phyloP scores from a whole-genome alignment of 1,140 invertebrate species.

The Meloidogyne floridensis region DNA sequence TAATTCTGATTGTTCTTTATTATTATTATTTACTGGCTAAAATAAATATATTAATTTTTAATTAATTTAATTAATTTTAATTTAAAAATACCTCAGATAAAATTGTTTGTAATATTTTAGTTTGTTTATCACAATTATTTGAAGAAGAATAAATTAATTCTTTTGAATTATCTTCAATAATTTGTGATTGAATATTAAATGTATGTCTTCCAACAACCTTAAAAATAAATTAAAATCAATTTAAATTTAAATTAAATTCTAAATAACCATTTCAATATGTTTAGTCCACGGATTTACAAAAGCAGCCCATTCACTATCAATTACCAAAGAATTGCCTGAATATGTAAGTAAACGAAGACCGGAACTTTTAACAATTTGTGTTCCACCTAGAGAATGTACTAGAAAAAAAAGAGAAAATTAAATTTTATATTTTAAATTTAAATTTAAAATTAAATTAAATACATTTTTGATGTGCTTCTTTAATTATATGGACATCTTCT shows the following conservation, averaged over 20 bases:
- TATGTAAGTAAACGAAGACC: constrained; percentile 57
- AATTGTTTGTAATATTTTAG: neutral
- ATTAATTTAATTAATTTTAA: neutral
- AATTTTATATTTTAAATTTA: neutral
- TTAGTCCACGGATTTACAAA: constrained; percentile 90
- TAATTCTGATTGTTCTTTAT: neutral
- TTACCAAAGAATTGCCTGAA: constrained; percentile 42
- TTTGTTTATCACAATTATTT: neutral
- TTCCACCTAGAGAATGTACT: constrained; percentile 50
- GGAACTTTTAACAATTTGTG: constrained; percentile 50
- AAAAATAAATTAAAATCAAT: neutral
- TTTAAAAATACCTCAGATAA: neutral
- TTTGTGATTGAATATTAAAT: constrained; percentile 67
- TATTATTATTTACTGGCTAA: neutral
- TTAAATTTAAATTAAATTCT: too few species aligned
- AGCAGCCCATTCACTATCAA: constrained; percentile 84
- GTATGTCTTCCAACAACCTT: constrained; percentile 81
- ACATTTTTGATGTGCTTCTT: constrained; percentile 58
- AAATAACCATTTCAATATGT: neutral
- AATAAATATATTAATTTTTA: neutral
- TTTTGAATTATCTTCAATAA: neutral
- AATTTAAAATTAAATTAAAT: constrained; percentile 38
- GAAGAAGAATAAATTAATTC: neutral
- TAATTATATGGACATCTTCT: constrained; percentile 54
- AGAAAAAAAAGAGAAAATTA: constrained; percentile 22